Conservation (phyloP, 2,888 invertebrate genomes). For the Stenchaetothrips biformis region DNA sequence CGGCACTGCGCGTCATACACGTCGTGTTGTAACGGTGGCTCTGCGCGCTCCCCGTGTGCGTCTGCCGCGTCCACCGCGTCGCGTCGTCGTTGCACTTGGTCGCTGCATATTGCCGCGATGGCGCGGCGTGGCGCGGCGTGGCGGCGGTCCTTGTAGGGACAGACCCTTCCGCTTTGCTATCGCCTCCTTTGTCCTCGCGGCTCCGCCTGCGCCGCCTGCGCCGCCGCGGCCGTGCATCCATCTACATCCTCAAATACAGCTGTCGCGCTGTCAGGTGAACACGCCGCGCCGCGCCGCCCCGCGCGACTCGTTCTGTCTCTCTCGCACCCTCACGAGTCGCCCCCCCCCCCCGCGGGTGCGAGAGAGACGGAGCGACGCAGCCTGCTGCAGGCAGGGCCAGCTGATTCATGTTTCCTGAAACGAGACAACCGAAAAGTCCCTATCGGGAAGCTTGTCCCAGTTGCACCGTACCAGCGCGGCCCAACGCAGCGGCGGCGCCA, state of each 20-base stretch:
- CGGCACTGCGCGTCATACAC: not conserved
- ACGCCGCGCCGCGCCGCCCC: not conserved
- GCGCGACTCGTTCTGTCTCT: not conserved
- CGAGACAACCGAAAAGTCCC: constrained; percentile 16
- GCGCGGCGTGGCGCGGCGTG: not conserved
- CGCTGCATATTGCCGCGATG: not conserved
- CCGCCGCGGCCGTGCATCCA: not conserved
- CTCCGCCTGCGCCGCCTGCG: not conserved
- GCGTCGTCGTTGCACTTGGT: not conserved
- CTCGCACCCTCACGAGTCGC: no score
- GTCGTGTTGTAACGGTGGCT: not conserved
- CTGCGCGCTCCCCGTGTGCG: not conserved
- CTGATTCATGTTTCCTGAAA: constrained; percentile 22
- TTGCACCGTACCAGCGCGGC: not conserved
- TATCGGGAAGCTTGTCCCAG: constrained; percentile 18
- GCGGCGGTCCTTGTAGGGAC: not conserved
- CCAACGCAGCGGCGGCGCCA: no score
- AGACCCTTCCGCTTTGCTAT: not conserved
- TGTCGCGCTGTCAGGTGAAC: constrained; percentile 8
- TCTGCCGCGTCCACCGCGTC: not conserved
- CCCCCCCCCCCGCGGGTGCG: not conserved
- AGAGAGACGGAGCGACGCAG: not conserved
- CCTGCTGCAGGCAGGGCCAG: not conserved
- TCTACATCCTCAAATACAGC: constrained; percentile 18
- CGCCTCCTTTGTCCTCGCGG: not conserved